These are phyloP conservation scores for Crax fasciolata DNA, from an alignment of 2,797 vertebrate species.

Conservation along the genomic window DNA sequence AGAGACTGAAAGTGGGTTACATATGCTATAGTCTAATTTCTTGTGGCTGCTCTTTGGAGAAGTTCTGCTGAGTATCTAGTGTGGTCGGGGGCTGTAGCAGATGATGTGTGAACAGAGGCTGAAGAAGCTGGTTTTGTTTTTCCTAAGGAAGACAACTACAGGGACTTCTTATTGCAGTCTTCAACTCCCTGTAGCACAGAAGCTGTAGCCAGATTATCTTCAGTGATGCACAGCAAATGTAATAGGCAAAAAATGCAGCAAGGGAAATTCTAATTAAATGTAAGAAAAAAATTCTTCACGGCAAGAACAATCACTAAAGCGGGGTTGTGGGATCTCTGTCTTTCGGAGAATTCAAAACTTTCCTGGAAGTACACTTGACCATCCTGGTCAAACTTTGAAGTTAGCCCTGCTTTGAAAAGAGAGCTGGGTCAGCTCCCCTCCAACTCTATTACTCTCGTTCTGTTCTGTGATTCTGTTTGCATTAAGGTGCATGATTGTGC, in stretches of 20 bases:
- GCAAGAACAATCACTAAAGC: neutral
- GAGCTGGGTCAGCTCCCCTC: neutral
- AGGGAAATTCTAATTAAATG: neutral
- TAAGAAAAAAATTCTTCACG: neutral
- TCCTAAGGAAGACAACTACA: neutral
- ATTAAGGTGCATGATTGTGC: too few species aligned
- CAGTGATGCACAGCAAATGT: fast-evolving
- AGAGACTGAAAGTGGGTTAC: neutral
- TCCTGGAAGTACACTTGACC: neutral
- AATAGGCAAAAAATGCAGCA: neutral
- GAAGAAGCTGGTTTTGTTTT: neutral
- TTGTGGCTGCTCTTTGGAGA: fast-evolving
- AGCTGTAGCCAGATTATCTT: neutral
- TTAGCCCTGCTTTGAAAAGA: neutral
- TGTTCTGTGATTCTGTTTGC: neutral
- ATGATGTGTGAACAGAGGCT: neutral
- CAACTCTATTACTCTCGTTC: neutral
- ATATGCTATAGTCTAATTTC: neutral
- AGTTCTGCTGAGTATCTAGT: neutral
- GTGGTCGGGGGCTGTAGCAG: neutral
- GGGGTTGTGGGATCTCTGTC: neutral
- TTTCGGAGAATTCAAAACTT: neutral
- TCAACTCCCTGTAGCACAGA: neutral
- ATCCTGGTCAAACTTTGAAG: neutral
- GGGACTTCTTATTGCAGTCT: neutral